Percentiles rank a stretch among this genome's conserved stretches.
phyloP scores from a whole-genome alignment of 2,888 invertebrate species.

The Brachyptera risi region DNA sequence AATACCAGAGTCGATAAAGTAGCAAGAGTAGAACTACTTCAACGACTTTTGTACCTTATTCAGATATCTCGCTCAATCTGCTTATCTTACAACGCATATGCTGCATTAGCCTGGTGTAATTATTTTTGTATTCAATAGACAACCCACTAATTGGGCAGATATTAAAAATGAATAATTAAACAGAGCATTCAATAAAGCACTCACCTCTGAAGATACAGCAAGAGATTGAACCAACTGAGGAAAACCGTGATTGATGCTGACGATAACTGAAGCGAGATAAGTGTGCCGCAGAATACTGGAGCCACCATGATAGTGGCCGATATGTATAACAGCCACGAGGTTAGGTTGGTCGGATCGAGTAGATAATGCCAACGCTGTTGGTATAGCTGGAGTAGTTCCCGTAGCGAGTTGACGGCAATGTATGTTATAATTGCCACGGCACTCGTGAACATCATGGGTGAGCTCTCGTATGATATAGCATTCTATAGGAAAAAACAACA shows the following conservation, averaged over 20 bases:
- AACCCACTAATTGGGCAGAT: background rate
- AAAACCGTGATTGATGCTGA: conserved; percentile 81
- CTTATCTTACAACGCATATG: no score
- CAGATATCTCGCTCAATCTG: no score
- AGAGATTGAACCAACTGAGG: conserved; percentile 81
- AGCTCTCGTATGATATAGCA: conserved; percentile 45
- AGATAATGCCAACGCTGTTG: conserved; percentile 74
- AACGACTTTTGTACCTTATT: no score
- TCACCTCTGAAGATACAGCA: conserved; percentile 76
- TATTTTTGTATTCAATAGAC: background rate
- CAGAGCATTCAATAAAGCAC: background rate
- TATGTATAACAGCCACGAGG: conserved; percentile 76
- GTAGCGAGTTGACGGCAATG: conserved; percentile 61
- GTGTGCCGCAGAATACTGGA: conserved; percentile 52
- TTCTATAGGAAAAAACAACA: no score
- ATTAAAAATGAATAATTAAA: background rate
- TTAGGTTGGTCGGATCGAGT: conserved; percentile 68
- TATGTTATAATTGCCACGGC: conserved; percentile 65
- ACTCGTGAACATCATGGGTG: conserved; percentile 55
- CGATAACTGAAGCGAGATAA: conserved; percentile 57
- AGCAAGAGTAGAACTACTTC: no score
- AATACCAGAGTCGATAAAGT: no score
- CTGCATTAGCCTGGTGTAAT: no score
- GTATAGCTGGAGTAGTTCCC: conserved; percentile 70
- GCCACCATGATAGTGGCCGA: conserved; percentile 69